phyloP scores from a whole-genome alignment of 2,113 vertebrate genomes.

The Pseudorectes ferrugineus region DNA sequence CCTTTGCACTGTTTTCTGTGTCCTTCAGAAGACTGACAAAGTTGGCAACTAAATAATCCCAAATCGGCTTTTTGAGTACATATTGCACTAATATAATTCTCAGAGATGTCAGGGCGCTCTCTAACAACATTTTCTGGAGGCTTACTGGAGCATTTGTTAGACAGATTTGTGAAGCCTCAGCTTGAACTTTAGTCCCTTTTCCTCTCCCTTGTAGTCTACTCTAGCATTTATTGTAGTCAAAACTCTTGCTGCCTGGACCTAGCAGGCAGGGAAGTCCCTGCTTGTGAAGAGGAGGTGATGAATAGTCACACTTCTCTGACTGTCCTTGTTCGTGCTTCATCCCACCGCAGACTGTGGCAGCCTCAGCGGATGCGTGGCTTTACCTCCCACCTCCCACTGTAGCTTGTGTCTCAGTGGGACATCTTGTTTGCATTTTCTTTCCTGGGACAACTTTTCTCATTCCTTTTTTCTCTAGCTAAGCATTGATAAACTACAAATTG shows the following conservation, averaged over 20 bases:
- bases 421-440: background rate
- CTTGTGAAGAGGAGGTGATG: background rate
- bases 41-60: background rate
- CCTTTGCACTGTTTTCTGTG: background rate
- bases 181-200: background rate
- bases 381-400: background rate
- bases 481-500: background rate
- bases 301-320: background rate
- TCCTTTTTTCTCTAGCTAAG: background rate
- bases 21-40: background rate
- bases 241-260: background rate
- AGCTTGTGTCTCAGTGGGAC: rapidly evolving
- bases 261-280: background rate
- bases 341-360: background rate
- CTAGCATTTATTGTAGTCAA: background rate
- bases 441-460: background rate
- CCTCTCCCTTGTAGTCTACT: background rate
- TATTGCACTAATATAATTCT: background rate
- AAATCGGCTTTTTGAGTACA: background rate
- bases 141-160: background rate
- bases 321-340: background rate
- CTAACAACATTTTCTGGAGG: background rate
- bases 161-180: background rate
- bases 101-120: background rate
- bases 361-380: rapidly evolving